Evolutionary conservation across 2,113 vertebrate genomes (phyloP), one percentile per base, ranked within the genome.

Genomic region (Corythaeola cristata): DNA sequence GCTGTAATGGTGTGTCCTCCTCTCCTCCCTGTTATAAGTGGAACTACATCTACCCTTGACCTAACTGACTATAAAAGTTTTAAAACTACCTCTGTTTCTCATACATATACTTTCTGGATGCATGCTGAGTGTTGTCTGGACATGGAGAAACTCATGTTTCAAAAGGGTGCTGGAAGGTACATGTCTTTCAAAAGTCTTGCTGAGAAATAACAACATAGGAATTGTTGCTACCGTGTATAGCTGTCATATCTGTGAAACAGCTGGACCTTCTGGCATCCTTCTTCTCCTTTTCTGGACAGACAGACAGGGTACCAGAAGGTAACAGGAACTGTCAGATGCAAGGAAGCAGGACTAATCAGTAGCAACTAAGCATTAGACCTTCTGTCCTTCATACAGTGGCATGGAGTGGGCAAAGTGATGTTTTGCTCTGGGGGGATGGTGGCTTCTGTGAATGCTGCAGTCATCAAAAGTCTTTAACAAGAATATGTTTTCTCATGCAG

Each of bases 1-100:
- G 21, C 37, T 74, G 15, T 79, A 58, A 58, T 0, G 0, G 4
- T 32, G 10, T 45, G 8, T 80, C 22, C 1, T 1, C 15, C 13
- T 58, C 24, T 64, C 32, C 47, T 87, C 17, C 28, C 12, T 5
- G 2, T 17, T 79, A 49, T 26, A 93, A 53, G 13, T 8, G 6
- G 24, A 50, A 32, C 20, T 66, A 32, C 18, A 74, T 80, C 20
- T 77, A 15, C n/a, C 27, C 13, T 60, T 64, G 67, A 95, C 20
- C 45, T 76, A 33, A 39, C 17, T 56, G 18, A 52, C 18, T 47
- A n/a, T 12, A 67, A 77, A 62, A 24, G 6, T 44, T 44, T 86
- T 74, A 59, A 73, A 90, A 69, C 12, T 69, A 27, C 5, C 24
- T 56, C 26, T 73, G 4, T 77, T 94, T 80, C 35, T 74, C 55